phyloP scores from a whole-genome alignment of 1,140 invertebrate genomes.

The Cydia fagiglandana region DNA sequence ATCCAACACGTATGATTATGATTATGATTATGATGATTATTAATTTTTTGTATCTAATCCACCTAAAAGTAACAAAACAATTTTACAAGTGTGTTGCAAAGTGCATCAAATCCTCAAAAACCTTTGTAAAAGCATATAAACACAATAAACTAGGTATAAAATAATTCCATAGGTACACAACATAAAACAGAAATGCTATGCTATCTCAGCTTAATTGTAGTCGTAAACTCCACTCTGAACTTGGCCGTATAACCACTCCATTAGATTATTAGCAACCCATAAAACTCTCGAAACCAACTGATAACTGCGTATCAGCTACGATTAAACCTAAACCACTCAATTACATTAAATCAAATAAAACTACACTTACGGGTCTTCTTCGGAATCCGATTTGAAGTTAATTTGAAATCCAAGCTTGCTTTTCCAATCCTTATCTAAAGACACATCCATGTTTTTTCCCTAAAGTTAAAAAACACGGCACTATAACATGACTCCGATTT shows the following conservation, averaged over 20 bases:
- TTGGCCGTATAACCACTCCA: not conserved
- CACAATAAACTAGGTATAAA: not conserved
- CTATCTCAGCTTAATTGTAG: not conserved
- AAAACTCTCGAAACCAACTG: slow-evolving; percentile 21
- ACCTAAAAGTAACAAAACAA: too few relatives aligned
- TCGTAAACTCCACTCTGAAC: not conserved
- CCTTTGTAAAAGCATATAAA: too few relatives aligned
- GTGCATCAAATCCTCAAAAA: too few relatives aligned
- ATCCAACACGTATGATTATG: too few relatives aligned
- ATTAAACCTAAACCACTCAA: slow-evolving; percentile 6
- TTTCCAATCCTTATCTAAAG: slow-evolving; percentile 60
- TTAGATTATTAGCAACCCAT: not conserved
- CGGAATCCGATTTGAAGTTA: slow-evolving; percentile 64
- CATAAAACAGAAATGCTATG: not conserved
- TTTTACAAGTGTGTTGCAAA: too few relatives aligned
- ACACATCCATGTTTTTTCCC: slow-evolving; percentile 37
- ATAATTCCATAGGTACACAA: not conserved
- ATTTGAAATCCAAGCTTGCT: slow-evolving; percentile 62
- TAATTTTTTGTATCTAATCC: too few relatives aligned
- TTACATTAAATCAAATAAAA: slow-evolving; percentile 6
- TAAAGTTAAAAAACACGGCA: slow-evolving; percentile 1
- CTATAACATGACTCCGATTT: slow-evolving; percentile 13
- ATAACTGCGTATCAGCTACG: slow-evolving; percentile 31
- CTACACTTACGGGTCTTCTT: slow-evolving; percentile 67
- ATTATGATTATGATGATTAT: too few relatives aligned